Base-by-base conservation (phyloP, 2,113 vertebrate species). In the Scortum barcoo region DNA sequence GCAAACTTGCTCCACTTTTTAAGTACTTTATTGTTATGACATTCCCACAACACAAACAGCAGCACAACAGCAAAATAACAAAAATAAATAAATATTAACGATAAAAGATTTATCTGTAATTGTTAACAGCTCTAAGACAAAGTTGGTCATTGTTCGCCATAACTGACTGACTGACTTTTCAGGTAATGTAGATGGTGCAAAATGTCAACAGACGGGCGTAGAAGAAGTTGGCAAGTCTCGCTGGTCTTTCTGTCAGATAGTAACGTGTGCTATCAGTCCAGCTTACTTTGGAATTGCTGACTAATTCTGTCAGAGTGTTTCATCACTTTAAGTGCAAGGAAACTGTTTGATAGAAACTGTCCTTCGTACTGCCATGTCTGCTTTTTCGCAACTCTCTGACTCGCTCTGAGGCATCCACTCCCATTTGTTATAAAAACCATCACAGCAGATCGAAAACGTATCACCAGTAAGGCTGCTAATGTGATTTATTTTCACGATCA, bases 311-410 rank as follows among this genome's bases (percentile, higher is more conserved):
- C 44, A 9, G 33, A 62, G 38, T 44, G 38, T 53, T 26, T 82
- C 65, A 36, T 56, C 7, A 16, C 24, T 3, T 7, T 3, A 22
- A 63, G 36, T 20, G 48, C n/a, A 42, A 62, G 48, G 46, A 48
- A 69, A 56, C 67, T 4, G 33, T 36, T 36, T 13, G 13, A 19
- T 7, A 22, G 30, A 20, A 33, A 7, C 3, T 60, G 50, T 75
- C 3, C 26, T 54, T 63, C 24, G 67, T 54, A 16, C n/a, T 40
- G n/a, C 30, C 66, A 24, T 24, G 30, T 60, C 30, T 1, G 9
- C 26, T 8, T 62, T 46, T 46, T 4, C n/a, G 0, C 40, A 83
- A 83, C 72, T 20, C 68, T 56, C 22, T 54, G 72, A 63, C 33
- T 57, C 56, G 40, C 14, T 51, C 19, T 24, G 36, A 65, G 1